Evolutionary conservation across 2,888 invertebrate species (phyloP), one percentile per base, ranked within the genome.

Genomic region (Rhagium mordax): DNA sequence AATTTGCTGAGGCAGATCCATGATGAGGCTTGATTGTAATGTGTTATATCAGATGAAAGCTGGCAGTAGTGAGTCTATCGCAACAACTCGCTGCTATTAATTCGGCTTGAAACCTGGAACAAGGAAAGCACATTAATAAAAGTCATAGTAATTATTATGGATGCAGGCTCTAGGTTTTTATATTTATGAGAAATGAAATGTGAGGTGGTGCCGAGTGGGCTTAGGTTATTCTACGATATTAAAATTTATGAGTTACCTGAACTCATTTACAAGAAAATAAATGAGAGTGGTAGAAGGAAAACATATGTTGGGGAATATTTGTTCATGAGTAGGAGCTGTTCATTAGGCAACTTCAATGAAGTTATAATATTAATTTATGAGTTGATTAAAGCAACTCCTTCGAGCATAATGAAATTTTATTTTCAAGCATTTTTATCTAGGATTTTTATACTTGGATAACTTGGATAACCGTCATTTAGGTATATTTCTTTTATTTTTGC

Each of bases 81-180:
- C 27, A 57, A 67, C 60, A 33, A 53, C 65, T 70, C 68, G 47
- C 47, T 51, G 4, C 21, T 71, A 75, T 66, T 67, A 72, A 72
- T 75, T 72, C 61, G 53, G 15, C 47, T 60, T 51, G 41, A 51
- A 62, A 72, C 69, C 75, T 75, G 72, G 49, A 75, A 75, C 75
- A 75, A 71, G 71, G 71, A 72, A 68, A 75, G 55, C 62, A 70
- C 68, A 72, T 75, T 75, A 72, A 75, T 75, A 72, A 72, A 75
- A 67, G 75, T 70, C 67, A 55, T 20, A 27, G 49, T 72, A 72
- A 74, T 74, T 74, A 62, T 74, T 74, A 74, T 72, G 70, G 66
- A 72, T 74, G 71, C 16, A 64, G 5, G 16, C 49, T 10, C 49
- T 33, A 6, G 48, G 48, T 47, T 62, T 48, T 24, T 8, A 16